These are phyloP conservation scores for Troilus luridus DNA, from an alignment of 2,888 invertebrate species.

Conservation along the genomic window DNA sequence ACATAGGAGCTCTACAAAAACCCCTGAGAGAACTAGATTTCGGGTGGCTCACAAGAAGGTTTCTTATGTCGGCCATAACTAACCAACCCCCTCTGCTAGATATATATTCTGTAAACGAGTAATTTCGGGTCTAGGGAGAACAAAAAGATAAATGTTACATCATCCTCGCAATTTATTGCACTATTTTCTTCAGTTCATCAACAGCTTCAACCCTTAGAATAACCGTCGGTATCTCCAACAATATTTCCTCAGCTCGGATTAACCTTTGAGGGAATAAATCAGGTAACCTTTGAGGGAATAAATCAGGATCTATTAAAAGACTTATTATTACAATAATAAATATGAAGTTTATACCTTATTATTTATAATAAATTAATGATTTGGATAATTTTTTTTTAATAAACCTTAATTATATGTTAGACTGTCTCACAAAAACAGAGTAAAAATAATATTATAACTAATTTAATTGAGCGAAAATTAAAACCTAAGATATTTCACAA, in stretches of 20 bases:
- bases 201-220: constrained; percentile 16
- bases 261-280: not conserved
- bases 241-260: not conserved
- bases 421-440: too few relatives aligned
- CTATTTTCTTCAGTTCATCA: constrained; percentile 37
- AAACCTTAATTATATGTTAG: too few relatives aligned
- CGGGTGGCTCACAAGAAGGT: not conserved
- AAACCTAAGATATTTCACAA: too few relatives aligned
- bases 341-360: not conserved
- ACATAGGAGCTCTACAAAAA: not conserved
- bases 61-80: constrained; percentile 31
- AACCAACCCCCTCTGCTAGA: not conserved
- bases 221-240: not conserved
- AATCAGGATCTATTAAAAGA: not conserved
- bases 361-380: too few relatives aligned
- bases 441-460: too few relatives aligned
- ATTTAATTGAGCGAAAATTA: too few relatives aligned
- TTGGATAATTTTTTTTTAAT: too few relatives aligned
- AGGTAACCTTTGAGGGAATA: not conserved
- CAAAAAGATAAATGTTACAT: constrained; percentile 35
- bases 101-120: constrained; percentile 31
- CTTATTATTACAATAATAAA: not conserved
- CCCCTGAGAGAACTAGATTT: not conserved
- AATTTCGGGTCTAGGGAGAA: constrained; percentile 1
- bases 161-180: constrained; percentile 11